phyloP scores from a whole-genome alignment of 1,140 invertebrate species.

The Lordiphosa clarofinis region DNA sequence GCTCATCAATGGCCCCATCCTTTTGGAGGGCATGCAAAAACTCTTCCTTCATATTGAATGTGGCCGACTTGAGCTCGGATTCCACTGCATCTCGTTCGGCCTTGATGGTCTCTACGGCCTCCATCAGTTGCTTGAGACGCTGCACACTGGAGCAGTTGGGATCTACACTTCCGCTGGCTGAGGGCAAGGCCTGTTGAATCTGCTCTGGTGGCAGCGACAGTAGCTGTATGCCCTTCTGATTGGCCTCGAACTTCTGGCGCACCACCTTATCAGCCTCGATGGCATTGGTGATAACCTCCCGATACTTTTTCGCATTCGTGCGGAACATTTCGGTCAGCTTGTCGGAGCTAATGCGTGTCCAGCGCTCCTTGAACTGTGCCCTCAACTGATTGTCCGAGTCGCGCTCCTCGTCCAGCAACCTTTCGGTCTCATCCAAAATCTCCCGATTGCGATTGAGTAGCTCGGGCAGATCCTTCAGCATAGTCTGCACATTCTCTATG shows the following conservation, averaged over 20 bases:
- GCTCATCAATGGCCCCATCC: constrained; percentile 94
- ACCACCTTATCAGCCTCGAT: constrained; percentile 88
- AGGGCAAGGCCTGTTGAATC: constrained; percentile 84
- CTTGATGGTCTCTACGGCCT: constrained; percentile 91
- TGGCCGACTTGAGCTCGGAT: constrained; percentile 90
- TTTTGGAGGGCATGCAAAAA: constrained; percentile 90
- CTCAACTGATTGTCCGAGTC: constrained; percentile 93
- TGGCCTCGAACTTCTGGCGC: constrained; percentile 90
- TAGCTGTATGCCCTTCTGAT: constrained; percentile 90
- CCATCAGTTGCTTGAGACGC: constrained; percentile 90
- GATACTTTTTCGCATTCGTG: constrained; percentile 93
- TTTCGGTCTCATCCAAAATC: constrained; percentile 95
- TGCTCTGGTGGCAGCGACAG: constrained; percentile 87
- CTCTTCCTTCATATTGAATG: constrained; percentile 90
- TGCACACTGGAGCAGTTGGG: constrained; percentile 83
- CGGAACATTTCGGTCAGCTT: constrained; percentile 94
- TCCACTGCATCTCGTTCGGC: constrained; percentile 94
- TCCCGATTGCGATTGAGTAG: constrained; percentile 95
- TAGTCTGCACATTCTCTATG: constrained; percentile 81
- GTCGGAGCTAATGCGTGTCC: constrained; percentile 93
- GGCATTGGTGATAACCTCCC: constrained; percentile 95
- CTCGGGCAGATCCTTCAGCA: constrained; percentile 92
- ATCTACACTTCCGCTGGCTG: constrained; percentile 80
- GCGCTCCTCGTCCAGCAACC: constrained; percentile 94
- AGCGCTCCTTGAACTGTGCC: constrained; percentile 93